These are phyloP conservation scores for Glaucidium brasilianum DNA, from an alignment of 2,113 vertebrate species.

Conservation along the genomic window DNA sequence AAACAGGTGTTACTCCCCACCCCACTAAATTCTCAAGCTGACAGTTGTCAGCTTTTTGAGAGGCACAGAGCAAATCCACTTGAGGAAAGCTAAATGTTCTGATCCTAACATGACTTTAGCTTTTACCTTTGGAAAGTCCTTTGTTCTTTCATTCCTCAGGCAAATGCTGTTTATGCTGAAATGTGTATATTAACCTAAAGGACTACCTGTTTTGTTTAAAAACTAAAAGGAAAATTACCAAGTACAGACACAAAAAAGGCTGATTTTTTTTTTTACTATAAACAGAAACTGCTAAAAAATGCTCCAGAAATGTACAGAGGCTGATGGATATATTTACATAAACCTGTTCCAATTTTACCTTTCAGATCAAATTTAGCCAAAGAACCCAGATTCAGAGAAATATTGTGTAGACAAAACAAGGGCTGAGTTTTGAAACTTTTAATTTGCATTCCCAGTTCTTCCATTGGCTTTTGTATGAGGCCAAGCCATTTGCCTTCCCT, in stretches of 20 bases:
- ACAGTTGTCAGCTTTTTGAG: not conserved
- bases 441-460: not conserved
- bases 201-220: not conserved
- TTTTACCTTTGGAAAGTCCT: not conserved
- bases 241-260: not conserved
- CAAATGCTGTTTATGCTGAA: not conserved
- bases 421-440: not conserved
- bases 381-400: not conserved
- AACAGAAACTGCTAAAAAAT: not conserved
- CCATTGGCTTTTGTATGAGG: not conserved
- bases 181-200: not conserved
- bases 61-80: not conserved
- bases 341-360: not conserved
- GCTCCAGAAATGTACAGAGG: not conserved
- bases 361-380: not conserved
- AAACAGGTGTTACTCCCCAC: not conserved
- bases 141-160: not conserved
- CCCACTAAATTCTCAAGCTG: not conserved
- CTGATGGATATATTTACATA: not conserved
- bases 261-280: not conserved
- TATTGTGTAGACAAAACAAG: not conserved
- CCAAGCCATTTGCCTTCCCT: not conserved
- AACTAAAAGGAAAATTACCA: not conserved
- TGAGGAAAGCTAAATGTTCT: not conserved
- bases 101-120: fast-evolving